phyloP scores from a whole-genome alignment of 2,797 vertebrate genomes.

The Argentina silus region DNA sequence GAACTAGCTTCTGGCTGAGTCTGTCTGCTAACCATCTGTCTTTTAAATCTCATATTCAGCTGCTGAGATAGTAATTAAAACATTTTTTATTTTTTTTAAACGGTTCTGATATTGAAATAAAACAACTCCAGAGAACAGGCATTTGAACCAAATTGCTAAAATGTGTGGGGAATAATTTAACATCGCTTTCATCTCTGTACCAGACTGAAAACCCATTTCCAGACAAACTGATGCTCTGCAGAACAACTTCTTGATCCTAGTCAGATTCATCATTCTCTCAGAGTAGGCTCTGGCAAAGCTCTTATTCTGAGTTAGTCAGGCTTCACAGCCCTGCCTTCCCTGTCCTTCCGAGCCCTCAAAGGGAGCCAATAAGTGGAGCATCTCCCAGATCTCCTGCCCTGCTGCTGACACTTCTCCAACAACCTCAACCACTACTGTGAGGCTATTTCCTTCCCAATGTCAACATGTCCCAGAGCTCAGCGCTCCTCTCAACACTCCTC shows the following conservation, averaged over 20 bases:
- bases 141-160: neutral
- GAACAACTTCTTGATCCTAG: slow-evolving; percentile 16
- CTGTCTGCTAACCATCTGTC: slow-evolving; percentile 45
- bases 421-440: neutral
- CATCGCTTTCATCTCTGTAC: neutral
- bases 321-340: neutral
- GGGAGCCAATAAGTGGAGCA: no score
- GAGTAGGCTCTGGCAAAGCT: neutral
- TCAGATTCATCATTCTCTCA: slow-evolving; percentile 24
- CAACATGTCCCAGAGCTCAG: neutral
- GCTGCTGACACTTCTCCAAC: no score
- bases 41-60: slow-evolving; percentile 38
- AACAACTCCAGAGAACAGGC: slow-evolving; percentile 9
- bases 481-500: no score
- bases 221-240: neutral
- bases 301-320: neutral
- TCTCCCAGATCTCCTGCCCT: no score
- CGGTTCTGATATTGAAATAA: slow-evolving; percentile 4
- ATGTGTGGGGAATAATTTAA: slow-evolving; percentile 1
- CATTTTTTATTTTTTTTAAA: no score
- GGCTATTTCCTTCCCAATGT: neutral
- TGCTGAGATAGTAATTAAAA: neutral
- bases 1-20: slow-evolving; percentile 31
- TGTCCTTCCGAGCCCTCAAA: neutral
- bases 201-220: neutral